Evolutionary conservation across 2,113 vertebrate genomes (phyloP), one percentile per base, ranked within the genome.

Genomic region (Pteruthius melanotis): DNA sequence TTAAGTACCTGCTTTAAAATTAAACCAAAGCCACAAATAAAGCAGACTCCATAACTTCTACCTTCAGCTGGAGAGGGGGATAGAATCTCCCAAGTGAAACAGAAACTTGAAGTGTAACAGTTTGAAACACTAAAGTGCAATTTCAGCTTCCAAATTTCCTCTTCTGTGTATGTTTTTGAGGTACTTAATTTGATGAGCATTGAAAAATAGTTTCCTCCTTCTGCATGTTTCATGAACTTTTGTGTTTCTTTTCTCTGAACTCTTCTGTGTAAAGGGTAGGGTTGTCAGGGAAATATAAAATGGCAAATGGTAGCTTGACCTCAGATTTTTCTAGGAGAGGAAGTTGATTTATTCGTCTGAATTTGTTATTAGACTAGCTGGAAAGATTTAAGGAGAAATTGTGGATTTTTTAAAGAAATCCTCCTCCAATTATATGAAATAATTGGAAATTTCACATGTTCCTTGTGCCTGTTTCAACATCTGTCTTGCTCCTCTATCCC

Each of bases 171-270:
- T 70, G 35, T 52, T 71, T 31, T 59, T 83, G 56, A 72, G 31
- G 37, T 40, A 22, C 7, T 90, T 94, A 61, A 74, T 88, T 74
- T 90, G 76, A 92, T 87, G 54, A 65, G 11, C 42, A 47, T 1
- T 92, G 71, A 86, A 70, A 93, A 90, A 86, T 26, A 22, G 13
- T 52, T 93, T 92, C 80, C 82, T 92, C 39, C 9, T 87, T 52
- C 45, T 83, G 23, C 19, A 7, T 85, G n/a, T 69, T 76, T 65
- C 17, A 71, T 70, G n/a, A 72, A 72, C 26, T 90, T 90, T 7
- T 6, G 10, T 40, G 70, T 75, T 50, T 81, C 6, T 19, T 22
- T 17, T 30, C 8, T 35, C 45, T 79, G 74, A 87, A 31, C 31
- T 52, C 10, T 56, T 44, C 10, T 6, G 3, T 7, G 0, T 33